phyloP scores from a whole-genome alignment of 2,113 vertebrate genomes.

The Ranitomeya imitator region DNA sequence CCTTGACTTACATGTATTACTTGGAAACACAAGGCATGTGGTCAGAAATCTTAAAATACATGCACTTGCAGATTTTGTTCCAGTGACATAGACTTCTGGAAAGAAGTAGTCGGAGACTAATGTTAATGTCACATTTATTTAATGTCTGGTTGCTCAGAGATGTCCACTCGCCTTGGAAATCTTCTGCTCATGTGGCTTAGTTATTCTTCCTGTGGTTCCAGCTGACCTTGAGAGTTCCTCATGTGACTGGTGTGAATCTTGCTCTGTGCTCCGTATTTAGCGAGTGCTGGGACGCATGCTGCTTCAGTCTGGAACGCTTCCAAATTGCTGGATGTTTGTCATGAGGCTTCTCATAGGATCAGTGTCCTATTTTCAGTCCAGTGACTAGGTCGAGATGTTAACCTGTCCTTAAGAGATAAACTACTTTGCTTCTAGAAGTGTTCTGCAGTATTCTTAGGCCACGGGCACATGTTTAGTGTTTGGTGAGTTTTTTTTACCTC shows the following conservation, averaged over 20 bases:
- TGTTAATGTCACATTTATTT: neutral
- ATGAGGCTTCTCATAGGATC: slow-evolving; percentile 23
- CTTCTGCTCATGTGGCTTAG: neutral
- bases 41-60: neutral
- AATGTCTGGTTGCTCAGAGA: neutral
- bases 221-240: slow-evolving; percentile 47
- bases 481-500: too few relatives aligned
- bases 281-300: neutral
- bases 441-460: neutral
- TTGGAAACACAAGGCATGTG: neutral
- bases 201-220: slow-evolving; percentile 6
- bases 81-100: neutral
- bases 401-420: slow-evolving; percentile 36
- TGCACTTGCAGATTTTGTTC: neutral
- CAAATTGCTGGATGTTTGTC: slow-evolving; percentile 27
- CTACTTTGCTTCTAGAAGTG: slow-evolving; percentile 1
- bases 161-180: neutral
- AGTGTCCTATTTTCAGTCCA: slow-evolving; percentile 1
- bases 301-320: slow-evolving; percentile 16
- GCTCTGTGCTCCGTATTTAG: slow-evolving; percentile 1
- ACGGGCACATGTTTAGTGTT: too few relatives aligned
- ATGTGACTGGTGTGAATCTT: slow-evolving; percentile 39
- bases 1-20: neutral
- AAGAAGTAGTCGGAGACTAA: neutral
- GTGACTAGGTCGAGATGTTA: slow-evolving; percentile 24